These are phyloP conservation scores for Pandion haliaetus DNA, from an alignment of 2,113 vertebrate species.

Conservation along the genomic window DNA sequence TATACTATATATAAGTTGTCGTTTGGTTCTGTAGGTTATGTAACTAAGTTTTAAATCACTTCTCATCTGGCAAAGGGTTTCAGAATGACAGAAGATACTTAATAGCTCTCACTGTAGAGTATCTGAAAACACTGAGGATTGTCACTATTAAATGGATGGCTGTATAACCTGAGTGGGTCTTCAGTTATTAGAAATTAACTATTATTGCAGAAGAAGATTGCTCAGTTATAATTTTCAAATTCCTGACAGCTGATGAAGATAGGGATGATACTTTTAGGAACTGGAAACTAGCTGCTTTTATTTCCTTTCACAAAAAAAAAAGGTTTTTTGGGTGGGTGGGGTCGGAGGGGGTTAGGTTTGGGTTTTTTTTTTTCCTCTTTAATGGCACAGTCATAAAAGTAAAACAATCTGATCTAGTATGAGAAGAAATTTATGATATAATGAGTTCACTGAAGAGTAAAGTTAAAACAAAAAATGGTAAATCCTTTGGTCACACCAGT, in stretches of 20 bases:
- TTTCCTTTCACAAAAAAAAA: neutral
- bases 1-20: neutral
- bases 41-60: constrained; percentile 8
- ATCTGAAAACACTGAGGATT: neutral
- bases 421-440: neutral
- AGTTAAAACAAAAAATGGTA: neutral
- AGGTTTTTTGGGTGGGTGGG: neutral
- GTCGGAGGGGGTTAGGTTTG: no score
- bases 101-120: neutral
- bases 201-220: neutral
- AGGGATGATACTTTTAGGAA: neutral
- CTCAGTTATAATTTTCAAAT: neutral
- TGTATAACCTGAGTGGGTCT: neutral
- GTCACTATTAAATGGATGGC: neutral
- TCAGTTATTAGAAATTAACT: constrained; percentile 7
- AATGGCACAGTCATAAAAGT: neutral
- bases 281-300: neutral
- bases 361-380: neutral
- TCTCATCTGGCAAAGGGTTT: neutral
- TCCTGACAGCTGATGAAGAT: neutral
- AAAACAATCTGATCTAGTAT: neutral
- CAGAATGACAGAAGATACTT: neutral
- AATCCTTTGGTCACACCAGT: constrained; percentile 33
- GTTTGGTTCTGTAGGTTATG: neutral
- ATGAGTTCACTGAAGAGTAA: constrained; percentile 10